A percentile compares a stretch with the other conserved stretches of the same genome.
Evolutionary conservation across 2,888 invertebrate genomes (phyloP).

Genomic region (Ligdia adustata): DNA sequence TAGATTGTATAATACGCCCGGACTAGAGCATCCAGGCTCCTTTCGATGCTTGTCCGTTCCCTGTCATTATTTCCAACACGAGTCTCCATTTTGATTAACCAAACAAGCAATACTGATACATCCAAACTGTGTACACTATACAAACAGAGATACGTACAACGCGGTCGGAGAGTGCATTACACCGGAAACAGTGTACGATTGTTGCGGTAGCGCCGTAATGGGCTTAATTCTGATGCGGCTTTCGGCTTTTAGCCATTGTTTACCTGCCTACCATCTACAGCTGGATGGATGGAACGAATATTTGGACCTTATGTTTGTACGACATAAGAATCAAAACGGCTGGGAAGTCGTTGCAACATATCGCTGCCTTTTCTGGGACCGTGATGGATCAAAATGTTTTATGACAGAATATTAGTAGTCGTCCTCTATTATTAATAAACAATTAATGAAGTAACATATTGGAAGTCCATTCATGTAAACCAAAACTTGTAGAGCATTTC

Average conservation of each 20-base stretch:
- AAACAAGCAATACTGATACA: neutral
- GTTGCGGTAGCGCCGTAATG: constrained; percentile 73
- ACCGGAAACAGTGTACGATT: constrained; percentile 64
- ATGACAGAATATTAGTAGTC: too few relatives aligned
- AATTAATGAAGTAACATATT: too few relatives aligned
- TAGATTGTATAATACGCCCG: too few relatives aligned
- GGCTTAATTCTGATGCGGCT: constrained; percentile 80
- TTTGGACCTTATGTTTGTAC: neutral
- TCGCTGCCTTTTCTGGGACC: neutral
- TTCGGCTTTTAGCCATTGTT: constrained; percentile 80
- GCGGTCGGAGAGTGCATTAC: constrained; percentile 60
- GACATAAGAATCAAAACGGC: neutral
- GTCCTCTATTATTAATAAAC: too few relatives aligned
- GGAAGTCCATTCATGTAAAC: too few relatives aligned
- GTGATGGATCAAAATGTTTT: neutral
- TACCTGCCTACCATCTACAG: constrained; percentile 57
- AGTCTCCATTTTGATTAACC: neutral
- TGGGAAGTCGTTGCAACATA: neutral
- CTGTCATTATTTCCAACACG: too few relatives aligned
- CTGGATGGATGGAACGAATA: neutral
- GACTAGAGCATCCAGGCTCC: too few relatives aligned
- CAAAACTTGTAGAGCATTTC: too few relatives aligned
- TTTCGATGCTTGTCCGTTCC: too few relatives aligned
- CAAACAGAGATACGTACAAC: constrained; percentile 12
- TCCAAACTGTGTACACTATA: neutral